A percentile compares a stretch with the other conserved stretches of the same genome.
Conservation (phyloP, 2,797 vertebrate genomes). For the Periparus ater region DNA sequence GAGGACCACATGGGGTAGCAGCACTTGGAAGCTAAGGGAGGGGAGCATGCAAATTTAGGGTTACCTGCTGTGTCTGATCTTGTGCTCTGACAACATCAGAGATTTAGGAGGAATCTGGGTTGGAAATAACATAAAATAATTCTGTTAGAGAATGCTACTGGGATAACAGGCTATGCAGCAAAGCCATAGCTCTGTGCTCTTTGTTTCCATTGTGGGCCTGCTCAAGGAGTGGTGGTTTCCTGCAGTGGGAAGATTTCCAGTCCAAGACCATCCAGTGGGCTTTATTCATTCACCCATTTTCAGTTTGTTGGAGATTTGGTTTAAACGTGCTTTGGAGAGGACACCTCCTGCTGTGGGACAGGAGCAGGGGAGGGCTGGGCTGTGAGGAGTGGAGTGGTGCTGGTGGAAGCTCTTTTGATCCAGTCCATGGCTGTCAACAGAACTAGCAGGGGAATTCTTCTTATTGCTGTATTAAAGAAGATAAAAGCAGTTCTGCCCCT, state of each 20-base stretch:
- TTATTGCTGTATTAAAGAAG: not conserved
- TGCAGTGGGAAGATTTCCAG: not conserved
- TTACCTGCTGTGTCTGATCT: not conserved
- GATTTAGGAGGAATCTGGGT: not conserved
- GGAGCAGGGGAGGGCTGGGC: not conserved
- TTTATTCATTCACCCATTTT: not conserved
- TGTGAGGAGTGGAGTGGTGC: not conserved
- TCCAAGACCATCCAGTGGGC: not conserved
- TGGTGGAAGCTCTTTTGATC: not conserved
- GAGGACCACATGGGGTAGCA: not conserved
- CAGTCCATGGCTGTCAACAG: not conserved
- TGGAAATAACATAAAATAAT: not conserved
- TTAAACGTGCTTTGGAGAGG: not conserved
- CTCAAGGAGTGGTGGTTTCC: not conserved
- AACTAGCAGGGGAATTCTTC: not conserved
- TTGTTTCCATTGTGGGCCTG: fast-evolving
- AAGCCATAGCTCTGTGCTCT: not conserved
- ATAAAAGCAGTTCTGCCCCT: not conserved
- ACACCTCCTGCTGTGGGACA: fast-evolving
- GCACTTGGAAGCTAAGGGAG: not conserved
- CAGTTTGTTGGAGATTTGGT: not conserved
- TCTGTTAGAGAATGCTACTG: not conserved
- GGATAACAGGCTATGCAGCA: too few relatives aligned
- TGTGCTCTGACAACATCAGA: not conserved
- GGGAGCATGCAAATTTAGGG: not conserved